Percentiles rank a stretch among this genome's conserved stretches.
Evolutionary conservation across 2,113 vertebrate species (phyloP).

Genomic region (Tachycineta bicolor): DNA sequence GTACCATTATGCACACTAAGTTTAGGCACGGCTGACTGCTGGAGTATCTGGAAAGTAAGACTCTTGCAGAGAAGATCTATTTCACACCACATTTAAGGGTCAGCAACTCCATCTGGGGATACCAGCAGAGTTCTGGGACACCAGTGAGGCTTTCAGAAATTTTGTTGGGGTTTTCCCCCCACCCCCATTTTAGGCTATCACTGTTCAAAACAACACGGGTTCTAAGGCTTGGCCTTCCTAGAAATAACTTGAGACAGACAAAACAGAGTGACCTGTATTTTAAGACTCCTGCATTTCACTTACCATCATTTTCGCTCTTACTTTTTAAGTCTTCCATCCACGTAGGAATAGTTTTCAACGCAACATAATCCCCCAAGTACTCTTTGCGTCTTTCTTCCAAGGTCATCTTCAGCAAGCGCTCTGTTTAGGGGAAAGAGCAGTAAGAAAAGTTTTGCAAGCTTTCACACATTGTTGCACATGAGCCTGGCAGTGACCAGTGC

Average conservation of each 20-base stretch:
- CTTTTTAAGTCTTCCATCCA: slow-evolving; percentile 84
- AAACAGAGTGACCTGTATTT: background rate
- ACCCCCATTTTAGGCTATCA: background rate
- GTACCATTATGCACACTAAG: rapidly evolving
- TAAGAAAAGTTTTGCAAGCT: background rate
- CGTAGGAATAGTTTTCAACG: slow-evolving; percentile 82
- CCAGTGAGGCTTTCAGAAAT: background rate
- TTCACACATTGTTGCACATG: background rate
- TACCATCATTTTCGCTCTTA: slow-evolving; percentile 76
- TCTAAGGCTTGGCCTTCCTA: background rate
- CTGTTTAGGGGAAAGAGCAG: slow-evolving; percentile 68
- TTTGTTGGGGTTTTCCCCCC: background rate
- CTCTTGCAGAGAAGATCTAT: background rate
- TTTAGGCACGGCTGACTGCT: background rate
- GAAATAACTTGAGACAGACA: background rate
- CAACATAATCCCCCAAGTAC: slow-evolving; percentile 81
- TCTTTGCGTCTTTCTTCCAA: slow-evolving; percentile 91
- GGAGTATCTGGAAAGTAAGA: background rate
- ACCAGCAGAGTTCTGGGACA: background rate
- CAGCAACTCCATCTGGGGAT: background rate
- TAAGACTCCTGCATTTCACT: background rate
- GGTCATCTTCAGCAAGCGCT: slow-evolving; percentile 88
- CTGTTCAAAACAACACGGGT: background rate
- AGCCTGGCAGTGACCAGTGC: background rate
- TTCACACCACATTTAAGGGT: background rate